Base-by-base conservation (phyloP, 2,797 vertebrate genomes). In the Ispidina lecontei region DNA sequence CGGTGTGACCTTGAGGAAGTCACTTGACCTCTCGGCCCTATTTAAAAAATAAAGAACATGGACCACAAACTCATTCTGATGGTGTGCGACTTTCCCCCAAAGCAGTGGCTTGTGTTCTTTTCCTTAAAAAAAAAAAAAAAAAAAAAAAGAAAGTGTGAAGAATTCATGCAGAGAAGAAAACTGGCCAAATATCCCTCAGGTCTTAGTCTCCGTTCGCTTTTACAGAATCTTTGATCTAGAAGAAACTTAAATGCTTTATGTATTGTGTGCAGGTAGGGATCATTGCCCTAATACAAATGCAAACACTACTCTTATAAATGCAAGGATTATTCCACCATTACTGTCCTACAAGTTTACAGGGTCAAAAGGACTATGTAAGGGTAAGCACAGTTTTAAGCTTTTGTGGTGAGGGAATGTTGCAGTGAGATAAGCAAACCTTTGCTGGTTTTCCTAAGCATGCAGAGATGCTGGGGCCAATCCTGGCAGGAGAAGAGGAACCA, bases 1-100 rank as follows among this genome's bases (percentile, higher is more conserved):
- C 6, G 2, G 52, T 80, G 89, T 89, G 79, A 97, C 96, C 95
- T 97, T 96, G 84, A 96, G 73, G 79, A 93, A 96, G 94, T 90
- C 78, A 90, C 52, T 91, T 93, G 94, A 90, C 94, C 86, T 96
- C 63, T 90, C 79, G 91, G 87, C 89, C 63, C 73, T 72, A 41
- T 33, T 92, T 92, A 82, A 85, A 94, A 95, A 86, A 79, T 28
- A 52, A 76, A 90, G 63, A 84, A 62, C 33, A 43, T 72, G 47
- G 81, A 60, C 60, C 31, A 43, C 29, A 1, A 1, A 67, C 28
- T 56, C 28, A 47, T 84, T 78, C 64, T 49, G n/a, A 33, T 73
- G 84, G 46, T 65, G 54, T 79, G 56, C 76, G 39, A 41, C n/a
- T 60, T 92, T 90, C 72, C 65, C 63, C 54, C 60, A 44, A 35